Evolutionary conservation across 2,797 vertebrate species (phyloP), one percentile per base, ranked within the genome.

Genomic region (Nannoperca australis): DNA sequence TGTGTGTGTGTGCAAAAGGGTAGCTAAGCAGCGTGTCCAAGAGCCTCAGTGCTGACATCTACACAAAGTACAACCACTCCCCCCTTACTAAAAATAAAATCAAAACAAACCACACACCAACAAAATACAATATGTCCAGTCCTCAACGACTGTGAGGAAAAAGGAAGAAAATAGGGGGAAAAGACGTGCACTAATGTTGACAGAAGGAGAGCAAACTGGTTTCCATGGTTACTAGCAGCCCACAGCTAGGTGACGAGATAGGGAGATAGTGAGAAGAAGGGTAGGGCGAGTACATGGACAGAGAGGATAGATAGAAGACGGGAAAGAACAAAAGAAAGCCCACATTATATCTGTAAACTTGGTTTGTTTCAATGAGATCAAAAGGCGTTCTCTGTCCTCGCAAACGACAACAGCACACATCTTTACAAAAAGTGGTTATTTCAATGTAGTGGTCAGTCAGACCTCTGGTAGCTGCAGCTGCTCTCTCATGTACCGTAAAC

Each of bases 181-280:
- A 66, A 63, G 72, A 71, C 60, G 42, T 79, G 44, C 55, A 86
- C 30, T 50, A 65, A 72, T 70, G 73, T 83, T 3, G 53, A 86
- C 67, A 85, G 65, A 72, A 85, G 60, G 71, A 82, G 78, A 86
- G 78, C 74, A 78, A 85, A 85, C 68, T 75, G 81, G 93, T 94
- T 89, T 90, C 93, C 88, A 94, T 93, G 89, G 93, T 88, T 85
- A 95, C 91, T n/a, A 59, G 73, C 76, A 79, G 80, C 88, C 83
- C 84, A 83, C 70, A 91, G 83, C 80, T 68, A 89, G 50, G 91
- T 85, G 85, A 92, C n/a, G 18, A 60, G 85, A 72, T 78, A 60
- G 69, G 18, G 72, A 79, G 68, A 78, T 72, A 63, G 71, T 70
- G 74, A 89, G 30, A 75, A 81, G 56, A 32, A 91, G 64, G 59